Evolutionary conservation across 2,113 vertebrate genomes (phyloP).

Genomic region (Thryonomys swinderianus): DNA sequence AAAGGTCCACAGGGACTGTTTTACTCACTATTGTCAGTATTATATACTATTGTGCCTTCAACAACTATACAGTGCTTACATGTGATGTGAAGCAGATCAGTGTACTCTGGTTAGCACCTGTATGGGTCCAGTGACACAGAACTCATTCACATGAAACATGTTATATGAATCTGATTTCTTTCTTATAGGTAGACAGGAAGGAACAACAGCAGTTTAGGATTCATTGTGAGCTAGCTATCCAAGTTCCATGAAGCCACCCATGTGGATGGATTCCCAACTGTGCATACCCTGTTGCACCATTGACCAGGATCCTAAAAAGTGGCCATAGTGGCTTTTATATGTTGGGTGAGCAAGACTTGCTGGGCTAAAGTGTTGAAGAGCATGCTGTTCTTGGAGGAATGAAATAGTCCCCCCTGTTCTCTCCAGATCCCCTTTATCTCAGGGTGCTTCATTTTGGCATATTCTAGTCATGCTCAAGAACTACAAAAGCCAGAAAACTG

Average conservation of each 20-base stretch:
- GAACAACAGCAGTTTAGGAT: neutral
- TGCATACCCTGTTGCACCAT: fast-evolving
- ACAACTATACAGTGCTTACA: neutral
- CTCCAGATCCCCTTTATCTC: neutral
- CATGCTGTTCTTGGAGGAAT: neutral
- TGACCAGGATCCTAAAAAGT: neutral
- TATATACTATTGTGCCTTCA: neutral
- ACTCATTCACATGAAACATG: neutral
- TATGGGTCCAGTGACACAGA: neutral
- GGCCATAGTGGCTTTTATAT: neutral
- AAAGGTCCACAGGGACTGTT: neutral
- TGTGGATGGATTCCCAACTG: neutral
- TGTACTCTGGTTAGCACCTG: neutral
- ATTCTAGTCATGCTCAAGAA: neutral
- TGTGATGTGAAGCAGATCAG: neutral
- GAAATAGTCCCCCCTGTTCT: neutral
- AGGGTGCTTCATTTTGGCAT: neutral
- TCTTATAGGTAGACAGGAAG: neutral
- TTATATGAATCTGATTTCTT: neutral
- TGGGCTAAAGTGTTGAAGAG: neutral
- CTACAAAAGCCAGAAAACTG: neutral
- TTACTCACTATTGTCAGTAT: neutral
- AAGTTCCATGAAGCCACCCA: neutral
- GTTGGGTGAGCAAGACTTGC: no score
- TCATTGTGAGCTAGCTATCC: neutral